Base-by-base conservation (phyloP, 1,140 invertebrate genomes). In the Orius insidiosus region DNA sequence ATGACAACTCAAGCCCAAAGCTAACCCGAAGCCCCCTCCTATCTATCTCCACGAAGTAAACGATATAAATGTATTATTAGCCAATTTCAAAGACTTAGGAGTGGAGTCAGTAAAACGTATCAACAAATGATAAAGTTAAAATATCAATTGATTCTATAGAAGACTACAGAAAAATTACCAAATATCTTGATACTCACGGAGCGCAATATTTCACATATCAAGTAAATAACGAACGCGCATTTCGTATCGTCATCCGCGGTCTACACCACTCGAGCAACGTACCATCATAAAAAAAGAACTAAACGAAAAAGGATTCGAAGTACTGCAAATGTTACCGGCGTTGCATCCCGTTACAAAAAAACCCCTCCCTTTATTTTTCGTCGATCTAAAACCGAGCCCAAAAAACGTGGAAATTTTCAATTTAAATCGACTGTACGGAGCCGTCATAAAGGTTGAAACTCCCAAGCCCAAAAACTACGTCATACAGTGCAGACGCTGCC, bases 401-500 rank as follows among this genome's bases (percentile, higher is more conserved):
- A 63, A 59, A 9, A 63, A 63, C 41, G 54, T 56, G 49, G 52
- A 61, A 14, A 59, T 63, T 5, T 63, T 59, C 38, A 52, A 49
- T 11, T 11, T 49, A 30, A 6, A 35, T 31, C 16, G 53, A 9
- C 43, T 63, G 1, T 16, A 51, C 2, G 55, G 61, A 37, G 51
- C 48, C 4, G 55, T 52, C 50, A 48, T 63, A 6, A 38, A 38
- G 13, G 36, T 38, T 5, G 36, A 38, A 14, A 9, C 36, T 13
- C 36, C 36, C 6, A 38, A 38, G 14, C 36, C 36, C 9, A 6
- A 14, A 5, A 38, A 13, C 9, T 6, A 9, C 5, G 36, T 38
- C 6, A 13, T 38, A 6, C 36, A 38, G 14, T 38, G 36, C 36
- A 7, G 9, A 14, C 9, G 14, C 6, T 38, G 36, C 36, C 36